phyloP scores from a whole-genome alignment of 2,888 invertebrate genomes.

The Machimus atricapillus region DNA sequence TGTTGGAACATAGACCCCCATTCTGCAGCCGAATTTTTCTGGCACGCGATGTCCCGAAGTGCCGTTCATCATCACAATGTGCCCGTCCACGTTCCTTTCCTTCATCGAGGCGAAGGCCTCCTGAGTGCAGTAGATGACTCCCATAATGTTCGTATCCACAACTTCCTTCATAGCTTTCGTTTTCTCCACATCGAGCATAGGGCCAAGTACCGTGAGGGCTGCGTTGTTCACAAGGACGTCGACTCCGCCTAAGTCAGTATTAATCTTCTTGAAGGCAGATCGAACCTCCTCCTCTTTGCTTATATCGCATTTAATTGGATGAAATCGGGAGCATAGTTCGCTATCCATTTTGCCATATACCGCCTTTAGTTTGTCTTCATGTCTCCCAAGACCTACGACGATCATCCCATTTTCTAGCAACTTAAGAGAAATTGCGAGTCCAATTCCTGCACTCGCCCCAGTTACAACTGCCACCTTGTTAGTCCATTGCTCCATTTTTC shows the following conservation, averaged over 20 bases:
- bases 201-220: conserved; percentile 48
- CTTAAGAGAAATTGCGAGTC: conserved; percentile 62
- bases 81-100: conserved; percentile 61
- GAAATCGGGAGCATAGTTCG: conserved; percentile 56
- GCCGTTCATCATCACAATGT: conserved; percentile 64
- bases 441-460: conserved; percentile 70
- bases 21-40: conserved; percentile 52
- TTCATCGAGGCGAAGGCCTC: conserved; percentile 64
- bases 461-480: conserved; percentile 70
- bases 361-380: conserved; percentile 55
- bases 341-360: conserved; percentile 53
- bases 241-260: conserved; percentile 64
- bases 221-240: conserved; percentile 70
- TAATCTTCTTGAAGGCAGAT: conserved; percentile 64
- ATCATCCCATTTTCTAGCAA: conserved; percentile 64
- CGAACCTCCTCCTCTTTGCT: conserved; percentile 65
- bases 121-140: conserved; percentile 62
- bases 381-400: conserved; percentile 66
- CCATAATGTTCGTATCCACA: conserved; percentile 64
- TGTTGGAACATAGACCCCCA: conserved; percentile 57
- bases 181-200: conserved; percentile 49
- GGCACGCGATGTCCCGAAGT: conserved; percentile 54
- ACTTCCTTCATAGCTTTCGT: conserved; percentile 52
- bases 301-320: conserved; percentile 64
- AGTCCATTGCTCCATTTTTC: conserved; percentile 67